These are phyloP conservation scores for Trissolcus brochymenae DNA, from an alignment of 2,888 invertebrate genomes.

Conservation along the genomic window DNA sequence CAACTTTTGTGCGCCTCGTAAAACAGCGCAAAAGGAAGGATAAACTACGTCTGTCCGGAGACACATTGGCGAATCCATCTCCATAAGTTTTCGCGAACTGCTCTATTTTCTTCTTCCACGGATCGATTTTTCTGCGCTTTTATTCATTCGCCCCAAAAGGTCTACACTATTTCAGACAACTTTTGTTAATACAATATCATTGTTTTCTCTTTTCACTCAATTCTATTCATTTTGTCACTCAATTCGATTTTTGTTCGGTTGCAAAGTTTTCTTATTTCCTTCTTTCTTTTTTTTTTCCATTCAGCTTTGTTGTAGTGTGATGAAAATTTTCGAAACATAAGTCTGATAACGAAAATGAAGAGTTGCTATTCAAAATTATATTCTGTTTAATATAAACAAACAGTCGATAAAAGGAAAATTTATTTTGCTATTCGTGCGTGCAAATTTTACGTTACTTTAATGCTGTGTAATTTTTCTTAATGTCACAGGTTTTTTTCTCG, in stretches of 20 bases:
- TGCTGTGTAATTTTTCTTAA: no score
- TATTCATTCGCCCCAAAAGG: constrained; percentile 16
- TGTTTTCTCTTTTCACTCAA: constrained; percentile 1
- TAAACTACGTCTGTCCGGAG: constrained; percentile 44
- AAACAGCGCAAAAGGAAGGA: constrained; percentile 41
- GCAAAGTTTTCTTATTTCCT: background rate
- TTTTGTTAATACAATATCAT: background rate
- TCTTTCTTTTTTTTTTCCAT: background rate
- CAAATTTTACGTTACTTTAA: no score
- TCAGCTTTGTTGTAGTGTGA: background rate
- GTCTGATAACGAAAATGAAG: no score
- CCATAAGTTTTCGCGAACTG: constrained; percentile 41
- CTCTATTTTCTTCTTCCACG: constrained; percentile 34
- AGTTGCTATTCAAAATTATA: no score
- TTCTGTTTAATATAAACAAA: no score
- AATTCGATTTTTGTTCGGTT: background rate
- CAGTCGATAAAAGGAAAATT: no score
- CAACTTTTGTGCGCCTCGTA: constrained; percentile 39
- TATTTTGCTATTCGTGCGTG: no score
- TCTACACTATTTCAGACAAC: background rate
- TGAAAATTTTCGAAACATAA: background rate
- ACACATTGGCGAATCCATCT: constrained; percentile 51
- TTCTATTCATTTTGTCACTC: background rate
- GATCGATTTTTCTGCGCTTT: constrained; percentile 34
- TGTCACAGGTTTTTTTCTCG: background rate